A percentile compares a stretch with the other conserved stretches of the same genome.
Conservation (phyloP, 2,888 invertebrate species). For the Amorpha juglandis region DNA sequence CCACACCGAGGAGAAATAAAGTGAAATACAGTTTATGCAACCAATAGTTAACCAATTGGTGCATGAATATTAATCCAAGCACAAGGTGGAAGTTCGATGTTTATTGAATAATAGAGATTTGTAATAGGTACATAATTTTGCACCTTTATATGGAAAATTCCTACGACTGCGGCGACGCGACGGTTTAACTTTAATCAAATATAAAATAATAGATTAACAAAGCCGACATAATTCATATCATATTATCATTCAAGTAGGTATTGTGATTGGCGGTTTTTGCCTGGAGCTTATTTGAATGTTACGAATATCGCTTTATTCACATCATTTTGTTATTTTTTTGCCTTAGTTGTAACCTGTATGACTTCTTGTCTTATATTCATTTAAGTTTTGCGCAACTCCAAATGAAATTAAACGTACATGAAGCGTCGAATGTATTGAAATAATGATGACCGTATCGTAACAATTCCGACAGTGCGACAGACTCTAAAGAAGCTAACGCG, state of each 20-base stretch:
- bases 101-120: no score
- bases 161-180: no score
- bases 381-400: conserved; percentile 39
- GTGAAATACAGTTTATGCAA: no score
- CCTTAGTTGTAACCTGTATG: conserved; percentile 22
- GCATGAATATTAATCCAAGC: no score
- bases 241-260: not conserved
- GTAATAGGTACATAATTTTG: no score
- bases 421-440: conserved; percentile 35
- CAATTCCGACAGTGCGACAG: conserved; percentile 24
- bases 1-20: no score
- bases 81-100: no score
- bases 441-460: conserved; percentile 33
- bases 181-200: no score
- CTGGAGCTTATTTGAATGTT: not conserved
- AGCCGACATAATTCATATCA: not conserved
- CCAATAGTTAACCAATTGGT: no score
- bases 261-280: not conserved
- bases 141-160: no score
- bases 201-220: no score
- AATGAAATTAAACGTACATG: conserved; percentile 37
- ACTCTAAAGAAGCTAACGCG: conserved; percentile 31
- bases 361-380: conserved; percentile 30
- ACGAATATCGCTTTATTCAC: not conserved
- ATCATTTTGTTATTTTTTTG: conserved; percentile 32